phyloP scores from a whole-genome alignment of 2,888 invertebrate genomes.

The Halocaridina rubra region DNA sequence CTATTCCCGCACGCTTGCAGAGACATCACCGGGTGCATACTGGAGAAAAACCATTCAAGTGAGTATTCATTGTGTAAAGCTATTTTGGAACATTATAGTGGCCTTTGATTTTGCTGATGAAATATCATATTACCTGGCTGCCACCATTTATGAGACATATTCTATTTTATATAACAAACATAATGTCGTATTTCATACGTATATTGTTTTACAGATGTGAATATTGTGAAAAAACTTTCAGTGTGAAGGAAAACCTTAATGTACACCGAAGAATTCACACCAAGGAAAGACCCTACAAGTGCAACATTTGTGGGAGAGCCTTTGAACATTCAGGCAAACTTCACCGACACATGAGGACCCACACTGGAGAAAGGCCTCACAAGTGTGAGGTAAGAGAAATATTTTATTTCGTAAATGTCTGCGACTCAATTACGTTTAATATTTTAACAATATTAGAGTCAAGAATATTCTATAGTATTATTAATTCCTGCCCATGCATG shows the following conservation, averaged over 20 bases:
- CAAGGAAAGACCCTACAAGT: slow-evolving; percentile 90
- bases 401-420: no score
- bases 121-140: no score
- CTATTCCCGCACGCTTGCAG: slow-evolving; percentile 85
- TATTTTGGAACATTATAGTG: no score
- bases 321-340: slow-evolving; percentile 92
- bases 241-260: slow-evolving; percentile 91
- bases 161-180: no score
- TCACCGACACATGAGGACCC: slow-evolving; percentile 90
- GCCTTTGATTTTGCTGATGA: no score
- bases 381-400: slow-evolving; percentile 83
- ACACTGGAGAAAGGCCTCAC: slow-evolving; percentile 90
- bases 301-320: slow-evolving; percentile 86
- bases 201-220: slow-evolving; percentile 88
- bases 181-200: no score
- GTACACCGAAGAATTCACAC: slow-evolving; percentile 90
- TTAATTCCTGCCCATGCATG: no score
- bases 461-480: no score
- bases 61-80: no score
- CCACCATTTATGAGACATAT: no score
- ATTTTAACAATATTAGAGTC: no score
- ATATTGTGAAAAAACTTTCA: slow-evolving; percentile 91
- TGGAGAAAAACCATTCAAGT: slow-evolving; percentile 84
- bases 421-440: no score
- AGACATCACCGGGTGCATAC: slow-evolving; percentile 91